A percentile compares a stretch with the other conserved stretches of the same genome.
phyloP scores from a whole-genome alignment of 2,888 invertebrate species.

The Pristionchus arcanus region DNA sequence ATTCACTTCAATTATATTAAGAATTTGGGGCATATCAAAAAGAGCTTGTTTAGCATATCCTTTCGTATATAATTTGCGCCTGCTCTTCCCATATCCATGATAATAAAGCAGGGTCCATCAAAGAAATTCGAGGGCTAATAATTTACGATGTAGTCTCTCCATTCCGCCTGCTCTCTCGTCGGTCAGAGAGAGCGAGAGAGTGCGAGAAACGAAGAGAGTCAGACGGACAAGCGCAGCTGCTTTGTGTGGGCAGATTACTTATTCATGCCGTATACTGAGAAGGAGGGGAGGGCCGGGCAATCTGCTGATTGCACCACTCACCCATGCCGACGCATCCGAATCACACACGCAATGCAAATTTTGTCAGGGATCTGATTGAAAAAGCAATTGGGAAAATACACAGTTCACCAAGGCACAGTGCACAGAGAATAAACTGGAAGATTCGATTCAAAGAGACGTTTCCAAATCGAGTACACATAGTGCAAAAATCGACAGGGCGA shows the following conservation, averaged over 20 bases:
- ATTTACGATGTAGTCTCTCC: neutral
- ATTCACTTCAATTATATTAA: too few species aligned
- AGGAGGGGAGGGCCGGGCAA: slow-evolving; percentile 8
- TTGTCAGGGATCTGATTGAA: neutral
- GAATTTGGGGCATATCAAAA: too few species aligned
- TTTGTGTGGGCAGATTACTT: neutral
- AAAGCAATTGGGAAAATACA: neutral
- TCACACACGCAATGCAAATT: neutral
- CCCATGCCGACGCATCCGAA: neutral
- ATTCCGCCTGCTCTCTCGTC: neutral
- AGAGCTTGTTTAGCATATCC: too few species aligned
- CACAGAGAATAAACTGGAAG: too few species aligned
- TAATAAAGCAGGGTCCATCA: too few species aligned
- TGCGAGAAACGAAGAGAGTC: neutral
- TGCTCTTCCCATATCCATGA: too few species aligned
- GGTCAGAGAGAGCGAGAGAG: neutral
- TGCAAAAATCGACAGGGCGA: slow-evolving; percentile 6
- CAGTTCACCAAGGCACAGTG: neutral
- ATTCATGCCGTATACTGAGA: neutral
- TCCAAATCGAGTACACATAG: neutral
- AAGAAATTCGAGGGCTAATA: neutral
- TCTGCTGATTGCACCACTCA: slow-evolving; percentile 2
- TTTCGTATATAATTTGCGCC: too few species aligned
- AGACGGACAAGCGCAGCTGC: neutral
- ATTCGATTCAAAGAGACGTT: neutral